These are phyloP conservation scores for Gobio gobio DNA, from an alignment of 2,113 vertebrate species.

Conservation along the genomic window DNA sequence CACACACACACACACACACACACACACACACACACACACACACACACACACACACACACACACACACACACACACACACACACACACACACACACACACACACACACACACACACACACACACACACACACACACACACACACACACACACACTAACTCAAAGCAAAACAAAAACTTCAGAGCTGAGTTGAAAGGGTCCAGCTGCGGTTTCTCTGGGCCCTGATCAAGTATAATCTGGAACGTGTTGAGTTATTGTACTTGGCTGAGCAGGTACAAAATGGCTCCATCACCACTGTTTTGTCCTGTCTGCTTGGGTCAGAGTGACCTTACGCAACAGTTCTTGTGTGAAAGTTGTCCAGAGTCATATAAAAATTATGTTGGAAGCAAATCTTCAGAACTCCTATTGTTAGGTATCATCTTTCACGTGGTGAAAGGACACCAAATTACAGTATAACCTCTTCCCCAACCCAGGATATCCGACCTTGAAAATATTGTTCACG, in stretches of 20 bases:
- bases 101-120: too few relatives aligned
- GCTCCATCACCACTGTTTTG: slow-evolving; percentile 11
- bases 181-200: neutral
- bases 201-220: neutral
- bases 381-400: neutral
- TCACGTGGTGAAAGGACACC: neutral
- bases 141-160: neutral
- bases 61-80: too few relatives aligned
- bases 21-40: too few relatives aligned
- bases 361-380: neutral
- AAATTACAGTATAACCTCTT: neutral
- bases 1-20: too few relatives aligned
- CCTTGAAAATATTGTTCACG: neutral
- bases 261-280: slow-evolving; percentile 20
- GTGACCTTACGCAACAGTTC: neutral
- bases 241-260: slow-evolving; percentile 38
- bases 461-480: neutral
- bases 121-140: too few relatives aligned
- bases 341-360: neutral
- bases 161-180: slow-evolving; percentile 1
- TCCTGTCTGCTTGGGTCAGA: neutral
- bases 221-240: slow-evolving; percentile 19
- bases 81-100: too few relatives aligned
- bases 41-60: too few relatives aligned
- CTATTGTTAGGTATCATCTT: neutral